These are phyloP conservation scores for Hydrolagus colliei DNA, from an alignment of 2,797 vertebrate species.

Conservation along the genomic window DNA sequence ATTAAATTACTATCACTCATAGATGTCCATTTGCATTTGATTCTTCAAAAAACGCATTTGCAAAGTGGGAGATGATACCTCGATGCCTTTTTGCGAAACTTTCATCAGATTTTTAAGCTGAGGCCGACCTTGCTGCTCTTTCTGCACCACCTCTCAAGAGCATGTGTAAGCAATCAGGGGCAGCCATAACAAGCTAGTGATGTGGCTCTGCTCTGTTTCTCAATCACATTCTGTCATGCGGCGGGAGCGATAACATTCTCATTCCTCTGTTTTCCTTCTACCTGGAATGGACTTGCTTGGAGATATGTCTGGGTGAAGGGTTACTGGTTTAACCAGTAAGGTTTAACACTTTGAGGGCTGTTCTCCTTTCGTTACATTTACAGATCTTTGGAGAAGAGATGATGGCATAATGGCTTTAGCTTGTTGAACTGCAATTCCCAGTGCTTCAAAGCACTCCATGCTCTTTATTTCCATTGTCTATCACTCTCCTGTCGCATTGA, in stretches of 20 bases:
- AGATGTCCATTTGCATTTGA: neutral
- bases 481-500: too few species aligned
- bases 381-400: too few species aligned
- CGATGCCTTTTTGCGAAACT: neutral
- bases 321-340: neutral
- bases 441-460: too few species aligned
- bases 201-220: constrained; percentile 2
- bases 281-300: neutral
- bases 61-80: neutral
- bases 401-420: too few species aligned
- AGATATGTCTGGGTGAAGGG: neutral
- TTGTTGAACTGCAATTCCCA: too few species aligned
- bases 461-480: too few species aligned
- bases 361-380: too few species aligned
- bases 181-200: neutral
- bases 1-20: neutral
- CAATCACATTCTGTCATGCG: neutral
- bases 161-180: constrained; percentile 14
- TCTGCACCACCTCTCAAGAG: neutral
- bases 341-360: too few species aligned
- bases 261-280: neutral
- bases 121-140: neutral
- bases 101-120: neutral
- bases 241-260: neutral
- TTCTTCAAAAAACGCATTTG: neutral